phyloP scores from a whole-genome alignment of 2,797 vertebrate genomes.

The Poecilia gillii region DNA sequence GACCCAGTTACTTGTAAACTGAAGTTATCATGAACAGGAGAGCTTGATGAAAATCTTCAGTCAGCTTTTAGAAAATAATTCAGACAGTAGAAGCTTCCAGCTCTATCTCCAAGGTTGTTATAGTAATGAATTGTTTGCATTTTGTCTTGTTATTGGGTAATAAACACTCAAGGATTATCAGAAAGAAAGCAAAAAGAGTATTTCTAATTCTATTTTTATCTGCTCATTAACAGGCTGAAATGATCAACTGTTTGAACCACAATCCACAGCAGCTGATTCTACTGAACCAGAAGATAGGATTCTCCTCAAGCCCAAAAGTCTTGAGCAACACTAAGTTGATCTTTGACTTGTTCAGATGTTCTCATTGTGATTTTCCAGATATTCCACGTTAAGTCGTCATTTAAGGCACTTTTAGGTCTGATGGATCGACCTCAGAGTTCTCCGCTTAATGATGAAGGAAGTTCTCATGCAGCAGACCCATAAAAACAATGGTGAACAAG shows the following conservation, averaged over 20 bases:
- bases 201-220: neutral
- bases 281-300: neutral
- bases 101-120: neutral
- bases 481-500: neutral
- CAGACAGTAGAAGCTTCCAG: neutral
- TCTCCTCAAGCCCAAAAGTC: neutral
- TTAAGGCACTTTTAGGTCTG: neutral
- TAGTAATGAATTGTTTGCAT: neutral
- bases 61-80: neutral
- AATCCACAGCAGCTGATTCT: neutral
- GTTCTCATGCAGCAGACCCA: neutral
- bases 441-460: neutral
- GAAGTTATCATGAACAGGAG: neutral
- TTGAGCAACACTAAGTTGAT: neutral
- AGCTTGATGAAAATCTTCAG: neutral
- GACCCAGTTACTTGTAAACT: neutral
- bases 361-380: neutral
- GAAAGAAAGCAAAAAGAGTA: neutral
- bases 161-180: neutral
- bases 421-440: neutral
- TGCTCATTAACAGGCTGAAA: neutral
- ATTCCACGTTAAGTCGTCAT: neutral
- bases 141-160: neutral
- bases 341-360: neutral
- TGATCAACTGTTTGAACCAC: neutral